These are phyloP conservation scores for Scolanthus callimorphus DNA, from an alignment of 92 coral and sea anemone species.

Conservation along the genomic window DNA sequence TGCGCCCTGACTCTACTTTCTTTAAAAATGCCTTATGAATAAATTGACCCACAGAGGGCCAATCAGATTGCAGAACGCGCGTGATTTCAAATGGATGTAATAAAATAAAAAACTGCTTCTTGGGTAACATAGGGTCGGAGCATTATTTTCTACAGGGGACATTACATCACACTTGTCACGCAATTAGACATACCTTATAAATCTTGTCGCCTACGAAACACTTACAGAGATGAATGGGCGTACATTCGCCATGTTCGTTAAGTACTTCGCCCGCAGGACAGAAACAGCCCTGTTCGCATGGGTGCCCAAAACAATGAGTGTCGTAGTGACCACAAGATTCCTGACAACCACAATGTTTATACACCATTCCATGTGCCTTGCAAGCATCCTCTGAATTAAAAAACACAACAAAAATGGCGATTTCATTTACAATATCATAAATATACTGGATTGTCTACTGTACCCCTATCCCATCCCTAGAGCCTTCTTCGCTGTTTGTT, in stretches of 20 bases:
- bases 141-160: no score
- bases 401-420: no score
- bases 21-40: neutral
- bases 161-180: neutral
- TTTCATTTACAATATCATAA: no score
- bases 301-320: conserved; percentile 2
- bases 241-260: conserved; percentile 39
- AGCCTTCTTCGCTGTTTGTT: no score
- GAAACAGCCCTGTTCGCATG: conserved; percentile 60
- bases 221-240: conserved; percentile 20
- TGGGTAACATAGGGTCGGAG: no score
- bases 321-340: conserved; percentile 30
- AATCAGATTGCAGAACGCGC: no score
- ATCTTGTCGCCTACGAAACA: conserved; percentile 35
- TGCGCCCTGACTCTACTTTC: no score
- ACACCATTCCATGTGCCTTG: conserved; percentile 29
- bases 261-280: conserved; percentile 45
- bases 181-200: conserved; percentile 27
- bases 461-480: no score
- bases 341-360: conserved; percentile 27
- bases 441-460: no score
- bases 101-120: no score
- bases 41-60: no score
- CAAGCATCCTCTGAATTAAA: conserved; percentile 56
- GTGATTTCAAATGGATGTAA: no score